These are phyloP conservation scores for Pseudochaenichthys georgianus DNA, from an alignment of 2,797 vertebrate species.

Conservation along the genomic window DNA sequence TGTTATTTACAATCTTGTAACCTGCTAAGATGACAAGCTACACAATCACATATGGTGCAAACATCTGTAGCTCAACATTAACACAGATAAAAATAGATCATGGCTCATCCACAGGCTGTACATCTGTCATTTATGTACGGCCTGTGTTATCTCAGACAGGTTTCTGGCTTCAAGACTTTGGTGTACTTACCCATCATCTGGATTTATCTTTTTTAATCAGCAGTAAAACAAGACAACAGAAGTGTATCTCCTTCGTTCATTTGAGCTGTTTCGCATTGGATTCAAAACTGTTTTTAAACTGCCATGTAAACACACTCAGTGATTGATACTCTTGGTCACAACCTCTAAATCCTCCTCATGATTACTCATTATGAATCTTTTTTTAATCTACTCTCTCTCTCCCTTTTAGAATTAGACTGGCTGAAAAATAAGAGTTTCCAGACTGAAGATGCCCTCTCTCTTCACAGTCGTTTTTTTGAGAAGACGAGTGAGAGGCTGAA, in stretches of 20 bases:
- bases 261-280: not conserved
- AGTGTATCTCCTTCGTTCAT: not conserved
- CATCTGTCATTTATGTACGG: not conserved
- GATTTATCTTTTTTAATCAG: not conserved
- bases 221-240: not conserved
- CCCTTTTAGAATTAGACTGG: slow-evolving; percentile 87
- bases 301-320: not conserved
- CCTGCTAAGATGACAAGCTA: no score
- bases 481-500: slow-evolving; percentile 48
- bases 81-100: no score
- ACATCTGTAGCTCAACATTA: no score
- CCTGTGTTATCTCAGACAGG: not conserved
- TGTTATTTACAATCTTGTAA: no score
- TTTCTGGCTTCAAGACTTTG: not conserved
- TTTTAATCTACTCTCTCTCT: not conserved
- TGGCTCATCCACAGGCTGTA: no score
- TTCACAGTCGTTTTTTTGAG: slow-evolving; percentile 82
- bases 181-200: not conserved
- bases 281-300: no score
- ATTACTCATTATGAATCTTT: slow-evolving; percentile 1
- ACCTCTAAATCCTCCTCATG: not conserved
- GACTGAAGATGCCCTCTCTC: slow-evolving; percentile 80
- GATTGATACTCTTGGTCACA: not conserved
- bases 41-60: no score
- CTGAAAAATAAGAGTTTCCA: slow-evolving; percentile 93